Evolutionary conservation across 2,797 vertebrate genomes (phyloP), one percentile per base, ranked within the genome.

Genomic region (Gambelia wislizenii): DNA sequence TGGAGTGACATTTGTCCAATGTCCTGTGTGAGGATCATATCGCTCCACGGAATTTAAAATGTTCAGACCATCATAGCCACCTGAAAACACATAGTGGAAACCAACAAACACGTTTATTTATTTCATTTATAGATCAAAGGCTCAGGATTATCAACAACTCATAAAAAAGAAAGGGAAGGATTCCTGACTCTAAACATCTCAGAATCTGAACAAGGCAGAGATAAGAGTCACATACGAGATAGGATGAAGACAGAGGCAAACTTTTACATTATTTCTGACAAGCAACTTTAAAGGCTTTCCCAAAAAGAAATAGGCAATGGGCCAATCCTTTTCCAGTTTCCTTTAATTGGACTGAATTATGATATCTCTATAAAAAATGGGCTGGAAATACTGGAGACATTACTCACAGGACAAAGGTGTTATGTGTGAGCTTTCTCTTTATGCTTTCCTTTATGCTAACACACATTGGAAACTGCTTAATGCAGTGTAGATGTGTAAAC

Each of bases 31-130:
- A 22, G 99, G 98, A 95, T 99, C 99, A 44, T 99, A 99, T 83
- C 98, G 97, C 96, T 99, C 99, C 30, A 99, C 99, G 67, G 99
- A 99, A 93, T 98, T 99, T 94, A 99, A 96, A 79, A 99, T 99
- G 91, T 99, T 99, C 79, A 99, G 96, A 33, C 99, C 99, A 86
- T 99, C 99, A 1, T 99, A 99, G 83, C 99, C 99, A 93, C 99
- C 99, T 99, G 79, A 93, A 83, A 93, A 96, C 44, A 89, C 44
- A 95, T 5, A 89, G 1, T 88, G 69, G 76, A 88, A 67, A 86
- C 74, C 18, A 92, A 74, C 2, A n/a, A 30, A 0, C 30, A 33
- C 3, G 4, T 87, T 39, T 84, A 44, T 59, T 42, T 30, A 2
- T 74, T 89, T 74, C 72, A 85, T 59, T 20, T 75, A 54, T 9